These are phyloP conservation scores for Brachyrhaphis roseni DNA, from an alignment of 2,797 vertebrate species.

Conservation along the genomic window DNA sequence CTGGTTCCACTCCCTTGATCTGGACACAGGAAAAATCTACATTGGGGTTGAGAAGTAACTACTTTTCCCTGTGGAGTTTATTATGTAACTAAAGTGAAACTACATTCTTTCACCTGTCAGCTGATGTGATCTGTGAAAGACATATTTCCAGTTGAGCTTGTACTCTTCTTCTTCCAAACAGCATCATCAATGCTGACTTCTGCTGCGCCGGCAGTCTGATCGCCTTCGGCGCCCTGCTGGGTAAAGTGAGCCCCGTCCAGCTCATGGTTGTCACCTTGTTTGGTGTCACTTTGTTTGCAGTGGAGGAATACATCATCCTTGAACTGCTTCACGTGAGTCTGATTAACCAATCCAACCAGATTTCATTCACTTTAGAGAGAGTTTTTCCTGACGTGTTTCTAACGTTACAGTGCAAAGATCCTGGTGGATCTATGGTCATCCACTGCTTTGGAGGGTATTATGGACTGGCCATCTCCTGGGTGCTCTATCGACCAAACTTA, in stretches of 20 bases:
- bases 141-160: neutral
- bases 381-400: neutral
- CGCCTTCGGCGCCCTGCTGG: slow-evolving; percentile 92
- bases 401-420: slow-evolving; percentile 82
- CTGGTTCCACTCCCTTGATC: slow-evolving; percentile 88
- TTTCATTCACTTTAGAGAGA: rapidly evolving
- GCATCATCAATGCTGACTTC: slow-evolving; percentile 97
- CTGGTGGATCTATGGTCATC: slow-evolving; percentile 97
- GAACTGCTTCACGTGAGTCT: slow-evolving; percentile 87
- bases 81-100: slow-evolving; percentile 9
- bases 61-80: too few relatives aligned
- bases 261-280: slow-evolving; percentile 91
- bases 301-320: slow-evolving; percentile 93
- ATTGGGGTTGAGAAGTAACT: slow-evolving; percentile 89
- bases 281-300: slow-evolving; percentile 90
- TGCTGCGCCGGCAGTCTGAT: slow-evolving; percentile 91
- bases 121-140: neutral
- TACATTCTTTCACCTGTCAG: slow-evolving; percentile 1
- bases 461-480: slow-evolving; percentile 89
- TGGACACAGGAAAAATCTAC: slow-evolving; percentile 76
- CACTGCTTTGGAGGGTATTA: slow-evolving; percentile 95
- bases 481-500: slow-evolving; percentile 91
- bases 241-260: slow-evolving; percentile 94
- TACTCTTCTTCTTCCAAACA: slow-evolving; percentile 52
- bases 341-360: neutral